Conservation (phyloP, 2,888 invertebrate genomes). For the Cantharis rufa region DNA sequence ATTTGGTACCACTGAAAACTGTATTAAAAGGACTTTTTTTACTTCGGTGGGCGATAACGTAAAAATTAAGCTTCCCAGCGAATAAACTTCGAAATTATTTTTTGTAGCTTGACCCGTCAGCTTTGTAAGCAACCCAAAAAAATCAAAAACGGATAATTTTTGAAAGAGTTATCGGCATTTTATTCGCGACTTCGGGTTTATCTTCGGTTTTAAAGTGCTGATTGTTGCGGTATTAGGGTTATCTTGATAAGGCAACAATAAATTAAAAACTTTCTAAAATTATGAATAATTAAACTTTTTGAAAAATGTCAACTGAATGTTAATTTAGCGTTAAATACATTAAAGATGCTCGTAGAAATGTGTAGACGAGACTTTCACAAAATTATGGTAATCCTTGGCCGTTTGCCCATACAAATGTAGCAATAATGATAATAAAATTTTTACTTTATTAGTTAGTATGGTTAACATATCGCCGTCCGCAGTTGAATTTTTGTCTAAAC, state of each 20-base stretch:
- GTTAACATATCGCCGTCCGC: conserved; percentile 21
- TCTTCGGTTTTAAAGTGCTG: too few relatives aligned
- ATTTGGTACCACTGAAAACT: background rate
- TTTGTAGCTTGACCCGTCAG: background rate
- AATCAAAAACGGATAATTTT: background rate
- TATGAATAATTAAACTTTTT: background rate
- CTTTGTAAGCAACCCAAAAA: background rate
- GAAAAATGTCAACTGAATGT: background rate
- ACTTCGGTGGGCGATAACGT: background rate
- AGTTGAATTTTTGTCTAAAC: conserved; percentile 31
- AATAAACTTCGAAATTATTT: background rate
- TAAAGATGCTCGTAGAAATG: background rate
- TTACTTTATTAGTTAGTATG: conserved; percentile 23
- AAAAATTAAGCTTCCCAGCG: background rate
- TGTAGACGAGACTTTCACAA: background rate
- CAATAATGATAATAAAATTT: conserved; percentile 28
- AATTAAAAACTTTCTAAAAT: background rate
- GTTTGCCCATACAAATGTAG: conserved; percentile 26
- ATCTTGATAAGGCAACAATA: background rate
- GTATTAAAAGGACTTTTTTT: background rate
- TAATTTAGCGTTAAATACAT: background rate
- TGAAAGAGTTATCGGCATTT: background rate
- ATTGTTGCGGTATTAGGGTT: too few relatives aligned
- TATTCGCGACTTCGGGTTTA: too few relatives aligned
- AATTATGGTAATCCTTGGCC: conserved; percentile 13